phyloP scores from a whole-genome alignment of 2,888 invertebrate species.

The Drosophila mayaguana region DNA sequence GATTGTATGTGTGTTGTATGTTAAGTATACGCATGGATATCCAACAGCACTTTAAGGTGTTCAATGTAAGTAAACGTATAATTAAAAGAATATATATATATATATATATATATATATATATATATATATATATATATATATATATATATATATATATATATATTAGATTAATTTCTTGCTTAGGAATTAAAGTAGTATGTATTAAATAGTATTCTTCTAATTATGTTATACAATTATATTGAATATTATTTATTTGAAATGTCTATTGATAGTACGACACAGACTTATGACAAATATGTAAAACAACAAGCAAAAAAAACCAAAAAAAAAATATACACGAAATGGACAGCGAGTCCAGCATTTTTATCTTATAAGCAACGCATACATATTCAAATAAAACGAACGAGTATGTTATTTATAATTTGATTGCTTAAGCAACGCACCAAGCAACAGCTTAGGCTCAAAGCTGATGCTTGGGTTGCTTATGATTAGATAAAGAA shows the following conservation, averaged over 20 bases:
- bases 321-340: slow-evolving; percentile 19
- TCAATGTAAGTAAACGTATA: slow-evolving; percentile 33
- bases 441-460: slow-evolving; percentile 8
- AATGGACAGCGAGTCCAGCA: slow-evolving; percentile 38
- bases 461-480: not conserved
- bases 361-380: slow-evolving; percentile 49
- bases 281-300: slow-evolving; percentile 47
- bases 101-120: slow-evolving; percentile 21
- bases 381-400: slow-evolving; percentile 40
- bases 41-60: slow-evolving; percentile 53
- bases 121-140: slow-evolving; percentile 21
- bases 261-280: slow-evolving; percentile 38
- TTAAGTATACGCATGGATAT: slow-evolving; percentile 48
- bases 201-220: slow-evolving; percentile 26
- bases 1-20: slow-evolving; percentile 33
- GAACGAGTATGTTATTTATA: slow-evolving; percentile 15
- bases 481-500: slow-evolving; percentile 9
- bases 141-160: slow-evolving; percentile 20
- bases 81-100: no score
- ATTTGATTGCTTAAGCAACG: slow-evolving; percentile 8
- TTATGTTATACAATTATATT: slow-evolving; percentile 37
- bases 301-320: slow-evolving; percentile 3
- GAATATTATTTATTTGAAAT: slow-evolving; percentile 39
- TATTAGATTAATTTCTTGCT: slow-evolving; percentile 38
- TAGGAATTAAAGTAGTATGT: slow-evolving; percentile 26